Base-by-base conservation (phyloP, 2,113 vertebrate species). In the Vombatus ursinus region DNA sequence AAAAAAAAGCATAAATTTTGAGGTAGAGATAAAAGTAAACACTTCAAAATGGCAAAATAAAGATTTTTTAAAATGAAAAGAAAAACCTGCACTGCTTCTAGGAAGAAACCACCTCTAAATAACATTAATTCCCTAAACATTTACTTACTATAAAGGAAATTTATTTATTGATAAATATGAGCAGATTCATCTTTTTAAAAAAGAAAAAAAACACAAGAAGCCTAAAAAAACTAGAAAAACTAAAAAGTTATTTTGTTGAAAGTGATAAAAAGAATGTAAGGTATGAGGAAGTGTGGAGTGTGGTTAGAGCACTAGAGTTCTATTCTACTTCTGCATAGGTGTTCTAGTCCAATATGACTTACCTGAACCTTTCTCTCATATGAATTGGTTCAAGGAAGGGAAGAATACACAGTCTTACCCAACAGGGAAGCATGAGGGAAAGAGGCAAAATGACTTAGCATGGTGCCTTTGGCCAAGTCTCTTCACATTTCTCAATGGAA, bases 161-260 rank as follows among this genome's bases (percentile, higher is more conserved):
- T 96, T 24, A 92, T 49, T 50, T 92, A 47, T 24, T 44, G 92
- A 92, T 61, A 47, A 96, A 77, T 8, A 94, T 26, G 95, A 84
- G 37, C 0, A 89, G 94, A 93, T 90, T 90, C 61, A 77, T 92
- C 19, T 23, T 90, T 91, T 91, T 57, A 5, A 90, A 47, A 26
- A 91, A 90, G 14, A 51, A 61, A 47, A 47, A 89, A 89, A 9
- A 50, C 1, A n/a, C 53, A 89, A 90, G 61, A 96, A 90, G 48
- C 91, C 94, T 53, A 57, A 3, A 31, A 95, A n/a, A 92, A 48
- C 44, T 95, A 89, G 1, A n/a, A 48, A 26, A 31, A 9, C 9
- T 89, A 22, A 61, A 31, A 93, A 92, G 90, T 68, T 95, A 93
- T 93, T 94, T 96, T 96, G 93, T 93, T 52, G 54, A 47, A 93